These are phyloP conservation scores for Caenorhabditis sp. DNA, from an alignment of 2,888 invertebrate genomes.

Conservation along the genomic window DNA sequence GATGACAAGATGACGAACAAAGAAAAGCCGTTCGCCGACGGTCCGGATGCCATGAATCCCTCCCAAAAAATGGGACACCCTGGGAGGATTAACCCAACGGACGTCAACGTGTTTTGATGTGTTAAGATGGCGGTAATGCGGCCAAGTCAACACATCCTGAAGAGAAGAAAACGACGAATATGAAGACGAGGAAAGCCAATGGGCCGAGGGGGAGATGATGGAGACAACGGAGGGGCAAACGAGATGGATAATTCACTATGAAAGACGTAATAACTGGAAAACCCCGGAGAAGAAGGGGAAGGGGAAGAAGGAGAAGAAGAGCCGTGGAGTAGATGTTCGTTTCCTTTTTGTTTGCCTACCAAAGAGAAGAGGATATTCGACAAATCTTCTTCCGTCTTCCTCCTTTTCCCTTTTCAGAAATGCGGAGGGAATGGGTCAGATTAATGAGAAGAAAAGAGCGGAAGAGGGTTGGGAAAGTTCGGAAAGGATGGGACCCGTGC, in stretches of 20 bases:
- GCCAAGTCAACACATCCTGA: conserved; percentile 26
- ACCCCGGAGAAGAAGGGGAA: neutral
- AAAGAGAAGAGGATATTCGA: conserved; percentile 22
- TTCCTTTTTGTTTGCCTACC: conserved; percentile 5
- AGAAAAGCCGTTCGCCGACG: no score
- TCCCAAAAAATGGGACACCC: neutral
- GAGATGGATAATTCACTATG: conserved; percentile 46
- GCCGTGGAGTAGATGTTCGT: conserved; percentile 18
- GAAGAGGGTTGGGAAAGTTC: conserved; percentile 20
- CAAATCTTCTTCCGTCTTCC: conserved; percentile 19
- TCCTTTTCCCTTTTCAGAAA: neutral
- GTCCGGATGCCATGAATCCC: conserved; percentile 1
- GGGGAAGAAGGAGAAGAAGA: no score
- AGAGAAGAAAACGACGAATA: no score
- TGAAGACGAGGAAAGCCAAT: neutral
- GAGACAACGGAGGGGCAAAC: no score
- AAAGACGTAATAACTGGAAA: conserved; percentile 42
- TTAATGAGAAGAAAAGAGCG: conserved; percentile 22
- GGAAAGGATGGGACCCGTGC: conserved; percentile 9
- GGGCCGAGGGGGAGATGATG: conserved; percentile 5
- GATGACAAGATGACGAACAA: neutral
- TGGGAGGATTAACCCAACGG: conserved; percentile 13
- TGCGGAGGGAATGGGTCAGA: conserved; percentile 23
- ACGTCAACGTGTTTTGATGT: conserved; percentile 25
- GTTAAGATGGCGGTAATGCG: neutral